phyloP scores from a whole-genome alignment of 2,888 invertebrate genomes.

The Drosophila rellima region DNA sequence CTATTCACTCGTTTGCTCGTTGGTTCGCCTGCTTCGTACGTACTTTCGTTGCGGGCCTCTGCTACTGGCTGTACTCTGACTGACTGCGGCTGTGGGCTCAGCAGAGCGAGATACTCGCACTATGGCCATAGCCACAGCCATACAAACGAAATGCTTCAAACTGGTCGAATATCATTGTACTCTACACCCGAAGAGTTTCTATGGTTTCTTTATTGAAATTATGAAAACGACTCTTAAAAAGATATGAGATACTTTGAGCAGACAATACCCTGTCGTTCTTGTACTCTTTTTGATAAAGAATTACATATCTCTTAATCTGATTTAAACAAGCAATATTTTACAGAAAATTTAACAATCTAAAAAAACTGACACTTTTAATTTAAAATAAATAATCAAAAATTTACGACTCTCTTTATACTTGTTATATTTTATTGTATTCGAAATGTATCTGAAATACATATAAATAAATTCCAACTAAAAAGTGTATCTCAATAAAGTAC shows the following conservation, averaged over 20 bases:
- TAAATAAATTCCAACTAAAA: no score
- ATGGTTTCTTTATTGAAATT: constrained; percentile 20
- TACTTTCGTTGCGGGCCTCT: constrained; percentile 56
- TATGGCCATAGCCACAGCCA: constrained; percentile 31
- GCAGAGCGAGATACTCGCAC: constrained; percentile 59
- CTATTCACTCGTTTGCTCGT: constrained; percentile 61
- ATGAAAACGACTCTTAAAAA: background rate
- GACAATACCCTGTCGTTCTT: background rate
- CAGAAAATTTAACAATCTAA: background rate
- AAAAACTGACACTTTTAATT: no score
- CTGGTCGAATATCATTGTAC: constrained; percentile 52
- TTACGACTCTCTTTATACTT: no score
- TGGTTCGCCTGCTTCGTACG: constrained; percentile 47
- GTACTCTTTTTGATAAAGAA: background rate
- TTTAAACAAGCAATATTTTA: background rate
- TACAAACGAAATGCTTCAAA: constrained; percentile 50
- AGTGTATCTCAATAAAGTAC: no score
- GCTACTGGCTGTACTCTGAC: constrained; percentile 58
- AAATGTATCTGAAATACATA: no score
- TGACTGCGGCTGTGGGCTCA: constrained; percentile 53
- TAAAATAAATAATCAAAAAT: no score
- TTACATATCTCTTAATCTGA: background rate
- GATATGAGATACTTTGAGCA: constrained; percentile 1
- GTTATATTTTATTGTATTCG: background rate
- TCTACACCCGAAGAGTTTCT: constrained; percentile 35